Evolutionary conservation across 2,797 vertebrate species (phyloP).

Genomic region (Acrossocheilus wenchowensis): DNA sequence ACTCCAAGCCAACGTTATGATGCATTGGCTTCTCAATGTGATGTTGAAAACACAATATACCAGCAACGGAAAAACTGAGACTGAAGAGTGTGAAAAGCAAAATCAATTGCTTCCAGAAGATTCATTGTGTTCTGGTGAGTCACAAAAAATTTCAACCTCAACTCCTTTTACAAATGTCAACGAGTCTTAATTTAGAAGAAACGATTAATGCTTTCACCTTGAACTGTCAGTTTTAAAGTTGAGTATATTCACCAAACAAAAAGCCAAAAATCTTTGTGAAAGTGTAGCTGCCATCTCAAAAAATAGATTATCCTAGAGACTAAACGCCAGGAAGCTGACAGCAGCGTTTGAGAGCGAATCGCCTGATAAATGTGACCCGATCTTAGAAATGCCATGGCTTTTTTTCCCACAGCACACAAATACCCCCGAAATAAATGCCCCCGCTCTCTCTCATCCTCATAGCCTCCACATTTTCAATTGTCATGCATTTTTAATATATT

Average conservation of each 20-base stretch:
- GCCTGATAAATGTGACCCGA: constrained; percentile 16
- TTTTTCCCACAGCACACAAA: constrained; percentile 2
- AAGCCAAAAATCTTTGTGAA: background rate
- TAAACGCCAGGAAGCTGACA: background rate
- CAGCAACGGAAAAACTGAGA: background rate
- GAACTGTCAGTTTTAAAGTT: background rate
- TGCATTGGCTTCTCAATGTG: background rate
- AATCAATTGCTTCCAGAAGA: constrained; percentile 8
- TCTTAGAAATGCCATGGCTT: constrained; percentile 31
- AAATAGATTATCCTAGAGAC: constrained; percentile 1
- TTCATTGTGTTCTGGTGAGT: background rate
- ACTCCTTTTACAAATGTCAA: constrained; percentile 28
- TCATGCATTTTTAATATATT: background rate
- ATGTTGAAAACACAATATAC: background rate
- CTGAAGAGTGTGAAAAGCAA: background rate
- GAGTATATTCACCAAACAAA: constrained; percentile 7
- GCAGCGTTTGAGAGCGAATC: background rate
- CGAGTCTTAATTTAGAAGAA: background rate
- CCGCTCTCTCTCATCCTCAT: background rate
- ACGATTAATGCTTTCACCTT: background rate
- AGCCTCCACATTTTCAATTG: constrained; percentile 7
- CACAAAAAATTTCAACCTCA: constrained; percentile 8
- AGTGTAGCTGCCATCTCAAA: background rate
- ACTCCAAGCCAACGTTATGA: background rate
- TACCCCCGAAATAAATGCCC: background rate